A percentile compares a stretch with the other conserved stretches of the same genome.
These are phyloP conservation scores for Catostylus mosaicus DNA, from an alignment of 30 jellyfish, hydroid and myxozoan genomes.

Conservation along the genomic window DNA sequence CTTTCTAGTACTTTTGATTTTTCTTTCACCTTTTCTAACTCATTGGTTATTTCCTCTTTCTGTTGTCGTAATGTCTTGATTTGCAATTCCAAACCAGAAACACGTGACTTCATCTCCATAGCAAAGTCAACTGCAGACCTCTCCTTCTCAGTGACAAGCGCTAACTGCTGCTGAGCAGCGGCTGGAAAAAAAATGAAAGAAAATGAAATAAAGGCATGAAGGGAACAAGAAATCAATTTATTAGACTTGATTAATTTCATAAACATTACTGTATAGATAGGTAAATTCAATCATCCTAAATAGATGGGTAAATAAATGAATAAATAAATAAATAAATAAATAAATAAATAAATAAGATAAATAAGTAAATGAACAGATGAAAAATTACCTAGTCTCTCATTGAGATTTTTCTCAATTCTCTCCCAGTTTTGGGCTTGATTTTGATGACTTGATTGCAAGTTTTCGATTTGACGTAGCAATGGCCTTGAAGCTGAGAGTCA, in stretches of 20 bases:
- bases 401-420: constrained; percentile 78
- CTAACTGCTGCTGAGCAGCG: constrained; percentile 82
- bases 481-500: constrained; percentile 78
- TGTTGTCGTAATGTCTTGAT: constrained; percentile 47
- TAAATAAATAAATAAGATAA: too few species aligned
- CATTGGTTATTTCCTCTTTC: constrained; percentile 21
- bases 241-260: background rate
- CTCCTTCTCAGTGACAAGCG: constrained; percentile 84
- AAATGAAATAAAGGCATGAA: background rate
- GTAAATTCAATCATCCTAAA: too few species aligned
- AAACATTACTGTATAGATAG: too few species aligned
- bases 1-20: constrained; percentile 33
- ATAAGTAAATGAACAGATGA: too few species aligned
- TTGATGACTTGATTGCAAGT: constrained; percentile 82
- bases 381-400: constrained; percentile 74
- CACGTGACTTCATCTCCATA: constrained; percentile 73
- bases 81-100: constrained; percentile 65
- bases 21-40: constrained; percentile 35
- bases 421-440: constrained; percentile 89
- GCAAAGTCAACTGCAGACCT: constrained; percentile 82
- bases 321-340: too few species aligned
- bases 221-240: background rate
- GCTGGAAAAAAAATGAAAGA: constrained; percentile 21
- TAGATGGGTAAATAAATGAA: too few species aligned
- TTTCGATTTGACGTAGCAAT: constrained; percentile 83